These are phyloP conservation scores for Clangula hyemalis DNA, from an alignment of 2,797 vertebrate species.

Conservation along the genomic window DNA sequence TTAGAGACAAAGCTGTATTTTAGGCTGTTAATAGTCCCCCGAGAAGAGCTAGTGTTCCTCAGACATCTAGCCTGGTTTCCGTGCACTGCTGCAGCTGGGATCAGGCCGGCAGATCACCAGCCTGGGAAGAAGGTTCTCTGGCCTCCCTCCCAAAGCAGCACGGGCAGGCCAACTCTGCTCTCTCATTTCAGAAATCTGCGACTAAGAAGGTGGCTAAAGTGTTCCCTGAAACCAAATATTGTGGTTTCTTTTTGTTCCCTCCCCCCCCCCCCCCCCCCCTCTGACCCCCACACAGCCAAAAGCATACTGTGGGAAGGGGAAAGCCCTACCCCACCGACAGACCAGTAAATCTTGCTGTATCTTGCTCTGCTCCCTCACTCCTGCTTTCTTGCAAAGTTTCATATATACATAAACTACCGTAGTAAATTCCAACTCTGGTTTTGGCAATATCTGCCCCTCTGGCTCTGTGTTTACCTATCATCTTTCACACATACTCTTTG, in stretches of 20 bases:
- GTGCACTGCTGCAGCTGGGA: rapidly evolving
- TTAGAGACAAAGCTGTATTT: neutral
- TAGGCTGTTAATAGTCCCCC: neutral
- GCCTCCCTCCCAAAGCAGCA: neutral
- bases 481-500: conserved; percentile 34
- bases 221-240: neutral
- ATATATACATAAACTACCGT: neutral
- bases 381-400: neutral
- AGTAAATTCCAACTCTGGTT: conserved; percentile 9
- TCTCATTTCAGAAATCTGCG: neutral
- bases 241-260: neutral
- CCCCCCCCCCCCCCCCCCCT: neutral
- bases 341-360: neutral
- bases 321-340: neutral
- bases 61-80: neutral
- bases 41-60: neutral
- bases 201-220: neutral
- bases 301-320: neutral
- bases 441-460: conserved; percentile 34
- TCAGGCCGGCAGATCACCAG: neutral
- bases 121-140: neutral
- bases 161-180: neutral
- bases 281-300: neutral
- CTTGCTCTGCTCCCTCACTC: neutral
- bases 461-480: conserved; percentile 43